Evolutionary conservation across 2,888 invertebrate genomes (phyloP), one percentile per base, ranked within the genome.

Genomic region (Scaptomyza reducta): DNA sequence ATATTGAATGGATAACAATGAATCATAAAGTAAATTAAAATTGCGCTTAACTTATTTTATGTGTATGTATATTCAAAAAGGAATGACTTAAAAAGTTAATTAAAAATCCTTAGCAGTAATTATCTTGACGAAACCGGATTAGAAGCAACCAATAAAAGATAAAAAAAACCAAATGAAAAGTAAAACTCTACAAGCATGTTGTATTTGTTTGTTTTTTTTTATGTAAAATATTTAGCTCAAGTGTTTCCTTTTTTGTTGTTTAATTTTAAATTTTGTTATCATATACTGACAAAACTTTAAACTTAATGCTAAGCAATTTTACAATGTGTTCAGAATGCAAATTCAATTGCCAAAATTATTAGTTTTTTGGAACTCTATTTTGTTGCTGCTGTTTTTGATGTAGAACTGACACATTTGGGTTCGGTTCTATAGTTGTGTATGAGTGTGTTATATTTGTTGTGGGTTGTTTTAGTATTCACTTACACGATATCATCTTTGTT

Each of bases 11-110:
- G 65, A 22, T 78, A 87, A 87, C 79, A 87, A 87, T 80, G 88
- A 80, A 77, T 57, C 46, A 40, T 54, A 76, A 33, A 13, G 41
- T 68, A 66, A 70, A 65, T 70, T 69, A 64, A 47, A 79, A 63
- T 49, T 62, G 77, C 47, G 63, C 81, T 88, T 86, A 88, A 88
- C 84, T 87, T 73, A 82, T 76, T 51, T 64, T 62, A 60, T 77
- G 33, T 63, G 40, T 61, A 31, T 70, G 42, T 70, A 44, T 74
- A 83, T 63, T 73, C 65, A 87, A 88, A 74, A 85, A 89, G 89
- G 83, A 83, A 83, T 83, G 83, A 83, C 88, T 83, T 89, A 89
- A 87, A 89, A 79, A 83, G 89, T 87, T 87, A 84, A 85, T 84
- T 87, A 66, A 81, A 89, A 87, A 72, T 87, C 49, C 76, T 81